Base-by-base conservation (phyloP, 2,888 invertebrate genomes). In the Argyra leucocephala region DNA sequence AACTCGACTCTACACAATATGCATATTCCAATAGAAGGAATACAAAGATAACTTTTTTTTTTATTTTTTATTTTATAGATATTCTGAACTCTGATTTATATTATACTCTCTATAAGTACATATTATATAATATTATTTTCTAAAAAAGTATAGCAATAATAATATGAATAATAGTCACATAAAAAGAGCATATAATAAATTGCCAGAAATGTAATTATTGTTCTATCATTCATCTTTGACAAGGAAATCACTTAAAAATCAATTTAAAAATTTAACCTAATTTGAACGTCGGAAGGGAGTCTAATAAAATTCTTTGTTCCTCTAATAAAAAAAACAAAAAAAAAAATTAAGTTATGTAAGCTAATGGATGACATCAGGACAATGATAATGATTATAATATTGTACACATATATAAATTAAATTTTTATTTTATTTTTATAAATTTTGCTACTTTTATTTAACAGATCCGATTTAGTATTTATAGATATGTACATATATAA, bases 221-320 rank as follows among this genome's bases (percentile, higher is more conserved):
- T 48, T 48, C 48, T 48, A 48, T 48, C 48, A n/a, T 48, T 48
- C 48, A 48, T 48, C 48, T 48, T 48, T 48, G 48, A 48, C 48
- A 48, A 48, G 48, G 48, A 48, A 48, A 48, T 48, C 48, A 48
- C 48, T 48, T 48, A 48, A 48, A 48, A 48, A 48, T 48, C 48
- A 48, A 48, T 48, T 48, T 48, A 48, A 48, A 48, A 48, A 48
- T 48, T 48, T 48, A 48, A 48, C 48, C 48, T 48, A 48, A 48
- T 48, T 48, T 48, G n/a, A 48, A 48, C 48, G 48, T 48, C n/a
- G n/a, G 48, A 48, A 48, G 48, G 48, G 48, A 48, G 48, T 48
- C 15, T 48, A 48, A 48, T 48, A 48, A 48, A 48, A 48, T 48
- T 48, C 48, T 48, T 48, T 48, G 48, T 48, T 48, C 48, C 48